phyloP scores from a whole-genome alignment of 2,888 invertebrate genomes.

The Folsomia candida region DNA sequence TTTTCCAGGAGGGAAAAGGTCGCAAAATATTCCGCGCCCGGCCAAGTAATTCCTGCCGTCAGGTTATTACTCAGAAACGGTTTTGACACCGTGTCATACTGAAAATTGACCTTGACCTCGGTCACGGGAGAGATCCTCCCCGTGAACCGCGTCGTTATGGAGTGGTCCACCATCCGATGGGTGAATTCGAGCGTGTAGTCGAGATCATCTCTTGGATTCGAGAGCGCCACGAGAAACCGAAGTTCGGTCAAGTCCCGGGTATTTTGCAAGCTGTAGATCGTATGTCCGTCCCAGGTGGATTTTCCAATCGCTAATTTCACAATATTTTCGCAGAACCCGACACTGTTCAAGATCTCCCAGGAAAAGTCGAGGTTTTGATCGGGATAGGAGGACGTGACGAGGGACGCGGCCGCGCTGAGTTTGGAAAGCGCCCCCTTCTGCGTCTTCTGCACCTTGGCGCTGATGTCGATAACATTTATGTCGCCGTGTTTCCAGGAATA shows the following conservation, averaged over 20 bases:
- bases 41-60: slow-evolving; percentile 40
- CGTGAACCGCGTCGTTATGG: slow-evolving; percentile 35
- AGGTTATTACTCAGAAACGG: slow-evolving; percentile 36
- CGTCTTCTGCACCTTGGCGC: slow-evolving; percentile 48
- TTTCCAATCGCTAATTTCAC: slow-evolving; percentile 49
- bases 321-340: slow-evolving; percentile 51
- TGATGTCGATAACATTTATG: slow-evolving; percentile 48
- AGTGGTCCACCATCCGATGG: slow-evolving; percentile 29
- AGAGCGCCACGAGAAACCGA: slow-evolving; percentile 43
- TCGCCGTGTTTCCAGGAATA: slow-evolving; percentile 49
- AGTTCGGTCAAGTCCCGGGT: slow-evolving; percentile 45
- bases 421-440: slow-evolving; percentile 49
- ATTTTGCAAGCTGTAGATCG: slow-evolving; percentile 49
- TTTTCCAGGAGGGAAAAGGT: slow-evolving; percentile 40
- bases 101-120: slow-evolving; percentile 40
- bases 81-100: slow-evolving; percentile 30
- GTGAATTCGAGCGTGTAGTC: slow-evolving; percentile 49
- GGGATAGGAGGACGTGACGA: slow-evolving; percentile 46
- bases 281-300: slow-evolving; percentile 51
- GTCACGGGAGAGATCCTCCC: slow-evolving; percentile 28
- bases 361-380: slow-evolving; percentile 50
- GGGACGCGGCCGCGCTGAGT: slow-evolving; percentile 37
- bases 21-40: slow-evolving; percentile 36
- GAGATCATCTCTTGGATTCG: slow-evolving; percentile 46
- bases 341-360: slow-evolving; percentile 51